These are phyloP conservation scores for Labroides dimidiatus DNA, from an alignment of 2,797 vertebrate species.

Conservation along the genomic window DNA sequence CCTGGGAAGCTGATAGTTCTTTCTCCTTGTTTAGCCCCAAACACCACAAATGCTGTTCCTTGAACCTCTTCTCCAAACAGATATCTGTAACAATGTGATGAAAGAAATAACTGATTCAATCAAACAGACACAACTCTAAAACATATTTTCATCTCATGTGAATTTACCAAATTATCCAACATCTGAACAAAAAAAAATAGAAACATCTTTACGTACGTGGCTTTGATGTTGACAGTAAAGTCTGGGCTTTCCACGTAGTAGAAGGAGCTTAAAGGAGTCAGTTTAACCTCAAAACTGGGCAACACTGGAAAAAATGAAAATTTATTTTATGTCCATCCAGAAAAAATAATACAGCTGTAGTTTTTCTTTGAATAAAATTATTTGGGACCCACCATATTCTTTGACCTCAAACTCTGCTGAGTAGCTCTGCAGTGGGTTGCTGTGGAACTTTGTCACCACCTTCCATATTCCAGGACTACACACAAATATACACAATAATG, in stretches of 20 bases:
- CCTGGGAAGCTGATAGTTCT: slow-evolving; percentile 58
- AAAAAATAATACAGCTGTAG: neutral
- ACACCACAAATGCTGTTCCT: slow-evolving; percentile 76
- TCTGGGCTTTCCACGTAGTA: slow-evolving; percentile 65
- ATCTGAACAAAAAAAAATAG: neutral
- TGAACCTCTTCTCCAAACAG: slow-evolving; percentile 75
- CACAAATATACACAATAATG: slow-evolving; percentile 10
- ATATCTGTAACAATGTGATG: slow-evolving; percentile 59
- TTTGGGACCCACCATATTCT: slow-evolving; percentile 85
- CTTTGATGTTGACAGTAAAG: slow-evolving; percentile 66
- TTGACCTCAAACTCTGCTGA: slow-evolving; percentile 88
- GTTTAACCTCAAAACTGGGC: slow-evolving; percentile 80
- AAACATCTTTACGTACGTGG: slow-evolving; percentile 63
- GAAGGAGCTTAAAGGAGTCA: slow-evolving; percentile 56
- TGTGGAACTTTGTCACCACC: slow-evolving; percentile 78
- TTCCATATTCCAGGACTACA: slow-evolving; percentile 86
- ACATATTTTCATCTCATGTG: neutral
- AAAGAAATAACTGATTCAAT: neutral
- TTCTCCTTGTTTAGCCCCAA: slow-evolving; percentile 64
- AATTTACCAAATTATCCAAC: neutral
- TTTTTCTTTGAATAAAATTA: neutral
- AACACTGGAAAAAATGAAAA: slow-evolving; percentile 65
- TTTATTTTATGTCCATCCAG: fast-evolving
- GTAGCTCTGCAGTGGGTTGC: slow-evolving; percentile 76
- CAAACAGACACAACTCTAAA: neutral